These are phyloP conservation scores for Callorhinus ursinus DNA, from an alignment of 2,113 vertebrate species.

Conservation along the genomic window DNA sequence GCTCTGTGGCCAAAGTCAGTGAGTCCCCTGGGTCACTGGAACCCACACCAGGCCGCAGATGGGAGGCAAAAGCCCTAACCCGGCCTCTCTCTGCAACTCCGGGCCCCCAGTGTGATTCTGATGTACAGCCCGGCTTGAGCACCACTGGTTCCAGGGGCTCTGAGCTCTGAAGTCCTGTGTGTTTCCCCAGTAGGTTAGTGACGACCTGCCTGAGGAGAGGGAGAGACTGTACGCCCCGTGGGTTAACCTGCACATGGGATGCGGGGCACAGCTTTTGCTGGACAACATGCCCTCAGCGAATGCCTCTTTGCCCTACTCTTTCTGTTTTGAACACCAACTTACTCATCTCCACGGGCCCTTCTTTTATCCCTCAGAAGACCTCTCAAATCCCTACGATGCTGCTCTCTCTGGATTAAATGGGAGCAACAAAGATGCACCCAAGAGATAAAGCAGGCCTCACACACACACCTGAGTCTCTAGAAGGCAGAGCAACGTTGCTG, in stretches of 20 bases:
- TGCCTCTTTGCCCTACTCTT: neutral
- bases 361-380: neutral
- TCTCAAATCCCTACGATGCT: neutral
- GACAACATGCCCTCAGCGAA: accelerated
- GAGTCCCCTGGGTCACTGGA: accelerated
- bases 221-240: accelerated
- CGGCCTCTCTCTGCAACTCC: neutral
- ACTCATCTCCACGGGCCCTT: neutral
- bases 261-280: accelerated
- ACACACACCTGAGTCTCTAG: accelerated
- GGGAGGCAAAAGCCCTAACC: neutral
- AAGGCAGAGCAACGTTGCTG: neutral
- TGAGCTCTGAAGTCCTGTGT: accelerated
- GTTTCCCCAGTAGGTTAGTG: neutral
- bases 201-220: neutral
- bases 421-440: neutral
- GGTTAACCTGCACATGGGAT: accelerated
- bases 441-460: neutral
- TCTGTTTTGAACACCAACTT: neutral
- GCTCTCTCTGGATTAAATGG: neutral
- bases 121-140: neutral
- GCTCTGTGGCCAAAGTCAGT: accelerated
- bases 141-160: neutral
- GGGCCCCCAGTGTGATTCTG: neutral
- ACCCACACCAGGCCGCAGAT: accelerated